These are phyloP conservation scores for Oncorhynchus clarkii DNA, from an alignment of 2,113 vertebrate species.

Conservation along the genomic window DNA sequence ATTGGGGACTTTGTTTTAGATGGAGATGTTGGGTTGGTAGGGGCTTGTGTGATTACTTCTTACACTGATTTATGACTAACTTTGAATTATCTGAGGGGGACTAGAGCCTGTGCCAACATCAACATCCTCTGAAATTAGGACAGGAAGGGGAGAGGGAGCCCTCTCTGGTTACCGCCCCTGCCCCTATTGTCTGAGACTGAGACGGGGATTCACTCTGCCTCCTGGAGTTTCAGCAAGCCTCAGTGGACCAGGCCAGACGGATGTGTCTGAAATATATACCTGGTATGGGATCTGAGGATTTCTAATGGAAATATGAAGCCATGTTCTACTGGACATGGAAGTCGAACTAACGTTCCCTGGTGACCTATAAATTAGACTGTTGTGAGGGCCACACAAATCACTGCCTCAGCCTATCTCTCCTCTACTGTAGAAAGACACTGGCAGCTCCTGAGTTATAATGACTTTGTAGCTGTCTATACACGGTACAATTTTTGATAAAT, in stretches of 20 bases:
- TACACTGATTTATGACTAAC: constrained; percentile 76
- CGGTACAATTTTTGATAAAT: no score
- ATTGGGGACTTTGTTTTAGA: constrained; percentile 64
- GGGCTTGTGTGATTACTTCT: constrained; percentile 72
- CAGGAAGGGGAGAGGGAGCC: constrained; percentile 7
- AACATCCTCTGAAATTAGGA: constrained; percentile 56
- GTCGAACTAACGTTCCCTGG: constrained; percentile 41
- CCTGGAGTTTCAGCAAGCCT: constrained; percentile 22
- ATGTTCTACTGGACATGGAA: constrained; percentile 53
- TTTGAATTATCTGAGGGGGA: constrained; percentile 71
- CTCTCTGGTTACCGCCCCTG: constrained; percentile 48
- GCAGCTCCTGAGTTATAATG: background rate
- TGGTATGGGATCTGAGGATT: constrained; percentile 34
- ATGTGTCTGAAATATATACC: constrained; percentile 59
- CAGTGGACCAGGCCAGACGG: constrained; percentile 37
- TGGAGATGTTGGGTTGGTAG: constrained; percentile 52
- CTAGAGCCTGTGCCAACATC: constrained; percentile 47
- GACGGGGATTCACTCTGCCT: constrained; percentile 30
- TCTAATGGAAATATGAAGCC: constrained; percentile 57
- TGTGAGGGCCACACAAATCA: constrained; percentile 47
- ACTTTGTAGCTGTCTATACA: background rate
- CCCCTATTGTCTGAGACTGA: constrained; percentile 12
- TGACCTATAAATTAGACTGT: constrained; percentile 42
- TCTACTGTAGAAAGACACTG: constrained; percentile 44
- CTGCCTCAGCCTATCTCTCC: constrained; percentile 11